Evolutionary conservation across 2,888 invertebrate species (phyloP).

Genomic region (Zygogramma bicolorata): DNA sequence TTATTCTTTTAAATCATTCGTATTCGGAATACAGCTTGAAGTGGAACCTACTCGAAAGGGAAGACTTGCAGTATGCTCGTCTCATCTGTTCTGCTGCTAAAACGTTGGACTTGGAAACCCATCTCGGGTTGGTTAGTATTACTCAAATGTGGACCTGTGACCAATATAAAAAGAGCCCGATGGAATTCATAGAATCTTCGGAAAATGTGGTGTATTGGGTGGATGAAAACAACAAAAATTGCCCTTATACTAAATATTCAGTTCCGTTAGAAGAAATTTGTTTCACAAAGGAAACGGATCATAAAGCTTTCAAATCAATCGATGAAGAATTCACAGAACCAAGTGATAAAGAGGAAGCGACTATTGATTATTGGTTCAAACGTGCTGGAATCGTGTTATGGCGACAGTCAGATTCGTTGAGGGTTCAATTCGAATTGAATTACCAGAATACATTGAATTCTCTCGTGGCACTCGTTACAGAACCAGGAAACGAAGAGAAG

Average conservation of each 20-base stretch:
- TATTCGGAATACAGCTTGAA: slow-evolving; percentile 9
- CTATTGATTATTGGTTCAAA: background rate
- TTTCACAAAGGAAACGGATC: slow-evolving; percentile 3
- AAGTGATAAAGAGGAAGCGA: slow-evolving; percentile 4
- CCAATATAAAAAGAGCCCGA: background rate
- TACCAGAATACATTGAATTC: background rate
- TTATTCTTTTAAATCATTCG: slow-evolving; percentile 2
- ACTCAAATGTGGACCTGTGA: too few species aligned
- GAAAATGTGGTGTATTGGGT: background rate
- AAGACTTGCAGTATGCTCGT: background rate
- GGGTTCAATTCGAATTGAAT: slow-evolving; percentile 2
- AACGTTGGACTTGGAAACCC: background rate
- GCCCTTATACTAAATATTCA: background rate
- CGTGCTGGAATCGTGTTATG: slow-evolving; percentile 12
- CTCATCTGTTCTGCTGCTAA: background rate
- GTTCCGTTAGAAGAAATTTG: background rate
- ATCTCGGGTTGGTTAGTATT: background rate
- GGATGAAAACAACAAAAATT: too few species aligned
- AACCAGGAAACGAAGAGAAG: too few species aligned
- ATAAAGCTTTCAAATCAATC: background rate
- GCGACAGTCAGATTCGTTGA: too few species aligned
- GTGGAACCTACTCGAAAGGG: slow-evolving; percentile 6
- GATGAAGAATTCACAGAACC: background rate
- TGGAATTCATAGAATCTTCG: background rate
- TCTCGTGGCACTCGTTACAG: background rate